Base-by-base conservation (phyloP, 2,888 invertebrate species). In the Petrophora chlorosata region DNA sequence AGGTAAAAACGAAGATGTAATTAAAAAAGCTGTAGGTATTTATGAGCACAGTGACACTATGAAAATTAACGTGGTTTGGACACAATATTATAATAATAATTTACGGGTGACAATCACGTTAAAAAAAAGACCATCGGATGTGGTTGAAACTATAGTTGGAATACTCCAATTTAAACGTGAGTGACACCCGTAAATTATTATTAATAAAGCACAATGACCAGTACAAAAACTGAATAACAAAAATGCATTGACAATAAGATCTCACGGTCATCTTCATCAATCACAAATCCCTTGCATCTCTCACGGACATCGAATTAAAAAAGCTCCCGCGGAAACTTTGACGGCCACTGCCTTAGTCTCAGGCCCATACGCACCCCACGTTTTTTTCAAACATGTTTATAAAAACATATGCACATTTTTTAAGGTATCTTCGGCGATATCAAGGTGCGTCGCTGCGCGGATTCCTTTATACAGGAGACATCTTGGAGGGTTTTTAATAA, bases 321-420 rank as follows among this genome's bases (percentile, higher is more conserved):
- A 35, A 17, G n/a, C n/a, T 22, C 25, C 13, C 7, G 12, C 26
- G 10, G 23, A 61, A 65, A 70, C 42, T 73, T 85, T 85, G 75
- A 70, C 39, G 38, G 44, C 48, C 78, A 12, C 65, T 72, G 73
- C 15, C 59, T 3, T 10, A 42, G 36, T 56, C 52, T 50, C 59
- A 29, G 23, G 13, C 39, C 43, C 22, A n/a, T n/a, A 25, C 57
- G 61, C 73, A 71, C 79, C 85, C 86, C 78, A 71, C 54, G 51
- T 55, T 76, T 85, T 87, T 82, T 59, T 61, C 8, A 65, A 73
- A 72, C 76, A 70, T 74, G 86, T 88, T 85, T 88, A 82, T 81
- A 86, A 89, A 88, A 90, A 87, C 85, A 82, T 85, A 88, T 88
- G 90, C 90, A 82, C 87, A 90, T 88, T 90, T 90, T 90, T 90